Base-by-base conservation (phyloP, 2,888 invertebrate species). In the Helleia helle region DNA sequence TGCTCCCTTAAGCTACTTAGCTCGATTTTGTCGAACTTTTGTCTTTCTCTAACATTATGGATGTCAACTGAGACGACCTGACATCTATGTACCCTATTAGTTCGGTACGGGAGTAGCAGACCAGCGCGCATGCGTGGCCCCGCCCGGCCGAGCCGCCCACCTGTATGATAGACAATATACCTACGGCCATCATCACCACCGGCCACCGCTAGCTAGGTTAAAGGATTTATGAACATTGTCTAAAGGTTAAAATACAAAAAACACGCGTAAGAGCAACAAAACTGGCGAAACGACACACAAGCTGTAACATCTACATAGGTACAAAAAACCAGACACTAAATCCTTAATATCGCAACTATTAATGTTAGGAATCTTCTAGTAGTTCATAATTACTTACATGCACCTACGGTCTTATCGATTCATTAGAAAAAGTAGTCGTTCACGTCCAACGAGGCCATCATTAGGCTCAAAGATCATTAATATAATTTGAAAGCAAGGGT, bases 111-210 rank as follows among this genome's bases (percentile, higher is more conserved):
- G 60, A 55, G 55, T 51, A n/a, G 42, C 50, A 51, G 55, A 56
- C 53, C 44, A 55, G 45, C 46, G 66, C 83, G 83, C 83, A 80
- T 80, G 83, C 83, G 81, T 62, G 58, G 68, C 77, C 59, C 79
- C 81, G 74, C 80, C 83, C 70, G 73, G 54, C 59, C n/a, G 53
- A 50, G 49, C 74, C 83, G 80, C 81, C 81, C 81, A 81, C 79
- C 77, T 77, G 79, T 77, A 67, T 72, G 71, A 59, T 67, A 45
- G 55, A 48, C 58, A 58, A 62, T 58, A 55, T 71, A 67, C 71
- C 71, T 69, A 71, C 63, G 22, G 29, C n/a, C n/a, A n/a, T n/a
- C n/a, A n/a, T n/a, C n/a, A n/a, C n/a, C n/a, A n/a, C n/a, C n/a
- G n/a, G n/a, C 40, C 34, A 37, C 28, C 27, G 41, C 42, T 40